Evolutionary conservation across 2,888 invertebrate species (phyloP), one percentile per base, ranked within the genome.

Genomic region (Drosophila ezoana): DNA sequence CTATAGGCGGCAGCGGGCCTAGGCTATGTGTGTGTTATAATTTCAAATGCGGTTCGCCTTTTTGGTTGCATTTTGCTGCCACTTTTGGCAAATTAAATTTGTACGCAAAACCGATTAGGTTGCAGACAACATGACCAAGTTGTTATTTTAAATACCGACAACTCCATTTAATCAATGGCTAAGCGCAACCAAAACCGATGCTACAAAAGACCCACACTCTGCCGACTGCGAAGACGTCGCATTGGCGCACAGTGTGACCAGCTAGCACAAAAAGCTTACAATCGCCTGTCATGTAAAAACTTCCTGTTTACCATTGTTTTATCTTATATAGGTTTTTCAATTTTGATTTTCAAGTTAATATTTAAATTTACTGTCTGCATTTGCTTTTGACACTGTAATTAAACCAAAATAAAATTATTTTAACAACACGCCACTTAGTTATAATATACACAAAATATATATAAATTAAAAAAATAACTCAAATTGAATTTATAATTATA

Each of bases 1-100:
- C 81, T 57, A 62, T 41, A 23, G 62, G 37, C 28, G 51, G 56
- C 47, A 16, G 32, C 40, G 18, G 38, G 37, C 41, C 38, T 51
- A 51, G 28, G 60, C 54, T 65, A 54, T 83, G 65, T 76, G 76
- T 81, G 69, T 84, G 89, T 84, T 89, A 84, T 88, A 84, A 84
- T 84, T 84, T 84, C 89, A 88, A 87, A 86, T 83, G 85, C 61
- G 45, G 59, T 63, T 79, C 70, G 74, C 84, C 89, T 87, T 84
- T 89, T 85, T 85, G 72, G 89, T 70, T 87, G 84, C 69, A 81
- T 88, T 83, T 86, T 79, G 67, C 87, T 87, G 87, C 84, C 85
- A 87, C 87, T 89, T 85, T 85, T 86, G 85, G 89, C 82, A 89
- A 86, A 89, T 86, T 86, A 86, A 86, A 86, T 86, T 89, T 86